phyloP scores from a whole-genome alignment of 2,888 invertebrate species.

The Athetis lepigone region DNA sequence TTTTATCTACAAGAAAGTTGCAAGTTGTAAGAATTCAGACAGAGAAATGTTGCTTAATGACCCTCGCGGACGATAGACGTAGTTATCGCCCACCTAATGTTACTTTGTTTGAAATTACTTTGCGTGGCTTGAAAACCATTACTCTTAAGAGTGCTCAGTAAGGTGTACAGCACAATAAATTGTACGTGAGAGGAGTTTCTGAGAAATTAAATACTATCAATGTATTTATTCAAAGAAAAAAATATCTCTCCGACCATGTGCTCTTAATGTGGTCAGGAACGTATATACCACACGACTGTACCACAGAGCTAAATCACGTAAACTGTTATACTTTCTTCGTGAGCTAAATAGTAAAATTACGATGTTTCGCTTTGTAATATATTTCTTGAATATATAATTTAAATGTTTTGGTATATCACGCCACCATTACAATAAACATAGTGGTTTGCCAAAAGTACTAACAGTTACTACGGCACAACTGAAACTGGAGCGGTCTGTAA shows the following conservation, averaged over 20 bases:
- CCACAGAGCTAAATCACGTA: too few species aligned
- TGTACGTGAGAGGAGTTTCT: conserved; percentile 6
- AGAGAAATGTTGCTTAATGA: conserved; percentile 52
- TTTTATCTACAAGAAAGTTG: conserved; percentile 54
- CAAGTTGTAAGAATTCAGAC: conserved; percentile 34
- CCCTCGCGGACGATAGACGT: conserved; percentile 23
- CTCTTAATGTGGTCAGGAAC: too few species aligned
- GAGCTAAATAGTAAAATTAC: too few species aligned
- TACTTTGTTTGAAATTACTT: conserved; percentile 56
- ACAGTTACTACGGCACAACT: background rate
- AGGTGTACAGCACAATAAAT: background rate
- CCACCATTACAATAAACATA: background rate
- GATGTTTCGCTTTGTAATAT: too few species aligned
- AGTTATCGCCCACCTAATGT: conserved; percentile 7
- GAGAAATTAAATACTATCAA: too few species aligned
- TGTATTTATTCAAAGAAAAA: too few species aligned
- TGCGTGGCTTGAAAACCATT: conserved; percentile 28
- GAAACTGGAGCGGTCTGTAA: conserved; percentile 8
- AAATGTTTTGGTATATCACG: background rate
- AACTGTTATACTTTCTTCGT: too few species aligned
- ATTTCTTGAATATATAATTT: too few species aligned
- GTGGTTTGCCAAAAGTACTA: background rate
- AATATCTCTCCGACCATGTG: too few species aligned
- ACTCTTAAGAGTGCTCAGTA: conserved; percentile 9
- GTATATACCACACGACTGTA: too few species aligned